phyloP scores from a whole-genome alignment of 2,113 vertebrate genomes.

The Osmerus mordax region DNA sequence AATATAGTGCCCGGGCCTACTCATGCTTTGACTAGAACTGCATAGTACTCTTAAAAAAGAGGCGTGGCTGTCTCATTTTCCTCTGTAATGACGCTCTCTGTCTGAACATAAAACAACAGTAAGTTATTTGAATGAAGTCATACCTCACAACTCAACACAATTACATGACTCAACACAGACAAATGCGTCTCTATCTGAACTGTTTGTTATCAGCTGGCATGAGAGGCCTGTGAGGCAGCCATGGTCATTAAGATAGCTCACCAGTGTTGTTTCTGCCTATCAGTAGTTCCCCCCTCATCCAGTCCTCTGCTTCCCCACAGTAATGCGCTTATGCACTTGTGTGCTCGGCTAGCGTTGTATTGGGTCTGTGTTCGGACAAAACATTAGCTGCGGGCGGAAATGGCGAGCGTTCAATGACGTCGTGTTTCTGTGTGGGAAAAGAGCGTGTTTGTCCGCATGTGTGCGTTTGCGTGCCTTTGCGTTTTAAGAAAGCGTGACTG shows the following conservation, averaged over 20 bases:
- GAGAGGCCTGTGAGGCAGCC: background rate
- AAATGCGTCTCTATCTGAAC: constrained; percentile 4
- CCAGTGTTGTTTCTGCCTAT: background rate
- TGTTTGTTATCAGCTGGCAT: background rate
- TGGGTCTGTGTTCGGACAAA: background rate
- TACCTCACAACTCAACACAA: background rate
- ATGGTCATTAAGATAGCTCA: constrained; percentile 6
- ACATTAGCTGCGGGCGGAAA: constrained; percentile 11
- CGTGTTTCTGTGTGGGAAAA: constrained; percentile 20
- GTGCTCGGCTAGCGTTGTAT: background rate
- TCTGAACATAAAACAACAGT: background rate
- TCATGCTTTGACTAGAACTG: no score
- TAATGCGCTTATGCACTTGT: background rate
- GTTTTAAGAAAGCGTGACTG: background rate
- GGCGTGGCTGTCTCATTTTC: no score
- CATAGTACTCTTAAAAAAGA: no score
- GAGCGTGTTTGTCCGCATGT: background rate
- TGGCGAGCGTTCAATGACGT: constrained; percentile 1
- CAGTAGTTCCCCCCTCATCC: background rate
- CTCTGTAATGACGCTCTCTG: no score
- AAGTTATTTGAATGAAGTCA: background rate
- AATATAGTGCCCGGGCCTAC: no score
- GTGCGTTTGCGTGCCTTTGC: background rate
- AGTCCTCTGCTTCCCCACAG: background rate
- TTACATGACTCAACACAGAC: constrained; percentile 9